Conservation (phyloP, 2,797 vertebrate genomes). For the Coendou prehensilis region DNA sequence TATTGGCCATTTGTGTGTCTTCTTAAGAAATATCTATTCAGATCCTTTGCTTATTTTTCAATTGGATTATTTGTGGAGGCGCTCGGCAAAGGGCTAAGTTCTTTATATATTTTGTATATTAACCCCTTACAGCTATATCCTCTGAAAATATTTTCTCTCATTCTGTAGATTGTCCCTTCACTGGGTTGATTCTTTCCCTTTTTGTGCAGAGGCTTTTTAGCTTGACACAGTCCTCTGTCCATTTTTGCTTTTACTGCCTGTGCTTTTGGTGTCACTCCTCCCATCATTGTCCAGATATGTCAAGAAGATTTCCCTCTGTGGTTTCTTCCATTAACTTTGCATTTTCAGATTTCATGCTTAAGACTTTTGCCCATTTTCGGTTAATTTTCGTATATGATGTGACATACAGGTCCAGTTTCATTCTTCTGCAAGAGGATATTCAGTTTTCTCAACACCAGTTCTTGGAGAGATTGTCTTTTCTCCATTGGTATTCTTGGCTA, state of each 20-base stretch:
- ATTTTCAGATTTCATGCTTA: background rate
- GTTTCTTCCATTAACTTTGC: background rate
- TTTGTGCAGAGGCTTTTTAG: background rate
- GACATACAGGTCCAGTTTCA: background rate
- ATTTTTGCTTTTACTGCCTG: background rate
- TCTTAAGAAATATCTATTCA: background rate
- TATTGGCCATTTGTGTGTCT: background rate
- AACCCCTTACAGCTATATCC: background rate
- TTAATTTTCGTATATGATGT: background rate
- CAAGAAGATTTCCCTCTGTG: background rate
- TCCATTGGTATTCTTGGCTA: background rate
- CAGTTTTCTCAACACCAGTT: background rate
- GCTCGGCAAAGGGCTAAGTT: background rate
- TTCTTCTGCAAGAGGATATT: background rate
- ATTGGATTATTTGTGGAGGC: background rate
- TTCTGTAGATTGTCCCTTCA: background rate
- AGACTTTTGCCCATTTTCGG: background rate
- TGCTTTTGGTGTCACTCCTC: background rate
- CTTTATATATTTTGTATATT: background rate
- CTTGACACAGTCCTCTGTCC: background rate
- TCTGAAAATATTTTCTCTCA: background rate
- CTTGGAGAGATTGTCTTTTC: background rate
- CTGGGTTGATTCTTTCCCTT: background rate
- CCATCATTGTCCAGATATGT: background rate
- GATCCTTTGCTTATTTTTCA: background rate